Base-by-base conservation (phyloP, 2,888 invertebrate species). In the Pristionchus mayeri region DNA sequence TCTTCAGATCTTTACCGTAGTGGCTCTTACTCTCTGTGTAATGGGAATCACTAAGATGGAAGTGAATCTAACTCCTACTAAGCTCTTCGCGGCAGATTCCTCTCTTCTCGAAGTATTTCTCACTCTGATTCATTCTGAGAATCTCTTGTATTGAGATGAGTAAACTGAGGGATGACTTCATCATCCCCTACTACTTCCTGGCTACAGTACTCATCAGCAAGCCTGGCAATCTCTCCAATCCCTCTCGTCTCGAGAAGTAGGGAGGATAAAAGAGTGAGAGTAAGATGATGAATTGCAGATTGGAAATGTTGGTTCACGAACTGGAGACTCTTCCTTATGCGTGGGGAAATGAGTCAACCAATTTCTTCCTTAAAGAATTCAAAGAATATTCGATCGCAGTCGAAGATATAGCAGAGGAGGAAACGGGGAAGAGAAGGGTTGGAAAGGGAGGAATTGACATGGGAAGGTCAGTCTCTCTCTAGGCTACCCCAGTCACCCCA, bases 41-140 rank as follows among this genome's bases (percentile, higher is more conserved):
- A 85, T 90, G 89, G 92, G 91, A 54, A 91, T 92, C 52, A 91
- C 92, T 3, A 86, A 84, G 50, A 91, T 92, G 88, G 88, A 91
- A 71, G 91, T 92, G 85, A 92, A 92, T 82, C 86, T 92, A 52
- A 90, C 91, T 1, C 90, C 91, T 0, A 89, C 90, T 80, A 92
- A 92, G 81, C 85, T 92, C 30, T 92, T 92, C 85, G 88, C 90
- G 30, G 87, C 86, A 13, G 92, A 91, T 85, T 92, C 92, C n/a
- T 88, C 90, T 27, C 87, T 92, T 7, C 86, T 90, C 9, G 89
- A 89, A 86, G 84, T 90, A 18, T 27, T 50, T 50, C 78, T 30
- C 11, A 1, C 80, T 71, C n/a, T 27, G 7, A 9, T 44, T 44
- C 44, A 44, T 34, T 16, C 71, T 24, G n/a, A 40, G 24, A 13